These are phyloP conservation scores for Capitulum mitella DNA, from an alignment of 2,888 invertebrate species.

Conservation along the genomic window DNA sequence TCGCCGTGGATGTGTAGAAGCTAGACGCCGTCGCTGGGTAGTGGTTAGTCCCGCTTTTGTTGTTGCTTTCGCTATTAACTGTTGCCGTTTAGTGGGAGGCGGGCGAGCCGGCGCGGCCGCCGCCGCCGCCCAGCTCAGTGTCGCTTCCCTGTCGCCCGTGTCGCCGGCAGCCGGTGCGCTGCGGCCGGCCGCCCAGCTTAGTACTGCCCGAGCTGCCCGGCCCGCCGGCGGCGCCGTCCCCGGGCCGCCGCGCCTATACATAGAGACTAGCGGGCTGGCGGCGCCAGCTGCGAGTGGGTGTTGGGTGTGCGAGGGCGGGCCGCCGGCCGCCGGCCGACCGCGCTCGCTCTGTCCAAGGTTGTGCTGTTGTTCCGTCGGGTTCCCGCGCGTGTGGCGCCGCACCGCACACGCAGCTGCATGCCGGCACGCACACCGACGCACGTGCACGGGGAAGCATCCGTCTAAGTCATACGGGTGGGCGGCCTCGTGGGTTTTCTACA, in stretches of 20 bases:
- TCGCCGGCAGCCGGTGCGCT: background rate
- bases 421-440: background rate
- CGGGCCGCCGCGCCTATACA: background rate
- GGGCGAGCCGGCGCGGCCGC: too few species aligned
- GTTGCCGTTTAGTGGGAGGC: background rate
- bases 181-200: background rate
- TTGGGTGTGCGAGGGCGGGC: background rate
- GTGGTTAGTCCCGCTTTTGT: background rate
- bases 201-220: background rate
- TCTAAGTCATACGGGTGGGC: constrained; percentile 22
- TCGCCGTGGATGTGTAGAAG: background rate
- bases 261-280: background rate
- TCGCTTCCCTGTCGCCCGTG: background rate
- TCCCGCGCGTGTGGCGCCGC: background rate
- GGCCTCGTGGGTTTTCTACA: constrained; percentile 4
- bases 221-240: background rate
- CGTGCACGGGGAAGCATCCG: constrained; percentile 11
- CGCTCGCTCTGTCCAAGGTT: background rate
- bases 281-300: background rate
- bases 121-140: background rate
- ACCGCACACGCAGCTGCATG: background rate
- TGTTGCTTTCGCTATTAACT: constrained; percentile 24
- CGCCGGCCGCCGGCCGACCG: too few species aligned
- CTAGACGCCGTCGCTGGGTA: constrained; percentile 18
- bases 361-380: background rate